Percentiles rank a stretch among this genome's conserved stretches.
Evolutionary conservation across 1,140 invertebrate species (phyloP).

Genomic region (Drosophila lacteicornis): DNA sequence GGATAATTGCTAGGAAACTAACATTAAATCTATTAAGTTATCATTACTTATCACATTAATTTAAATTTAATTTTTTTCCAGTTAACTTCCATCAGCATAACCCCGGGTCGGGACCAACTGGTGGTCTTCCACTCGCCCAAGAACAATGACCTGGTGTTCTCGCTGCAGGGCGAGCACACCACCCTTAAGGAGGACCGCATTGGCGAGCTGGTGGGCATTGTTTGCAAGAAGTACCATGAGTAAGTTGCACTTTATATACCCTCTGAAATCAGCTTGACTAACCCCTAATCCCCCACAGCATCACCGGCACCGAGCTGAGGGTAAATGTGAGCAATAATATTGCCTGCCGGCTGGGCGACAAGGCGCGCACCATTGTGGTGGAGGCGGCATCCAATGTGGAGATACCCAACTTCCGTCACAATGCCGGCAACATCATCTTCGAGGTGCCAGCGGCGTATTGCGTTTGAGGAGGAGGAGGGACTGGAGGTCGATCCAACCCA

Average conservation of each 20-base stretch:
- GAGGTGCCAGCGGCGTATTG: conserved; percentile 82
- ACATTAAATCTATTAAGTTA: neutral
- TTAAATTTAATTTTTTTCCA: conserved; percentile 67
- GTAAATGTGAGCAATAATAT: conserved; percentile 78
- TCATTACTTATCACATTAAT: neutral
- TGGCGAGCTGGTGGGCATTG: conserved; percentile 95
- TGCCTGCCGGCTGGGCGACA: conserved; percentile 73
- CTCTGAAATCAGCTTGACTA: neutral
- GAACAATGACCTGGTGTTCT: conserved; percentile 96
- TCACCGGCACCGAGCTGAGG: conserved; percentile 72
- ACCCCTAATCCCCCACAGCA: conserved; percentile 30
- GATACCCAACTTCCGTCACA: conserved; percentile 72
- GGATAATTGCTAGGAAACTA: neutral
- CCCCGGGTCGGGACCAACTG: conserved; percentile 94
- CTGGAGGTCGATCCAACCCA: neutral
- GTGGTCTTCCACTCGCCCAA: conserved; percentile 94
- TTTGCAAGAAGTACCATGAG: conserved; percentile 91
- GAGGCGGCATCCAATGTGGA: conserved; percentile 78
- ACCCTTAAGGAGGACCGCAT: conserved; percentile 89
- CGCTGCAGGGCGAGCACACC: conserved; percentile 85
- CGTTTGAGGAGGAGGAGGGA: conserved; percentile 48
- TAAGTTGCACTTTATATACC: conserved; percentile 85
- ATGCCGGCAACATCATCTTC: conserved; percentile 76
- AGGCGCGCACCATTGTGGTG: conserved; percentile 72
- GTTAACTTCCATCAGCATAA: conserved; percentile 93